A percentile compares a stretch with the other conserved stretches of the same genome.
Conservation (phyloP, 2,797 vertebrate genomes). For the Rhinophrynus dorsalis region DNA sequence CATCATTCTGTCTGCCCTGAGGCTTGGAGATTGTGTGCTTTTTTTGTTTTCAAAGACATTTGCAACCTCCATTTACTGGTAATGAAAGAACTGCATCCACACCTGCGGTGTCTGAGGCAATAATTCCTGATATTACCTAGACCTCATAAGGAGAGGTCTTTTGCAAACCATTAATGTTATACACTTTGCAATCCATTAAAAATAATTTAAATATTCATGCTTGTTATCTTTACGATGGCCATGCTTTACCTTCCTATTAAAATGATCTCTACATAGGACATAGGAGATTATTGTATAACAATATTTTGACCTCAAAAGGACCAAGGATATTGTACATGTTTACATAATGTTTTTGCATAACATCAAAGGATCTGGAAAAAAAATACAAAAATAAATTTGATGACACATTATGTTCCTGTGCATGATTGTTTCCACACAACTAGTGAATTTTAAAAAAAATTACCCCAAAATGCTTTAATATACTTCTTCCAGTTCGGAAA, state of each 20-base stretch:
- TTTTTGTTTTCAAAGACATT: conserved; percentile 70
- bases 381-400: too few relatives aligned
- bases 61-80: conserved; percentile 67
- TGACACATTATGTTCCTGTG: too few relatives aligned
- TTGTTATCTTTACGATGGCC: conserved; percentile 55
- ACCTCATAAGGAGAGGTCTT: conserved; percentile 71
- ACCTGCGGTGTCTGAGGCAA: conserved; percentile 73
- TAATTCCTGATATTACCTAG: conserved; percentile 77
- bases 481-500: too few relatives aligned
- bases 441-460: too few relatives aligned
- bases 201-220: conserved; percentile 62
- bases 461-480: too few relatives aligned
- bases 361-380: too few relatives aligned
- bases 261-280: too few relatives aligned
- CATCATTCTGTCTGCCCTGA: conserved; percentile 70
- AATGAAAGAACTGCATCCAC: conserved; percentile 71
- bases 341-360: too few relatives aligned
- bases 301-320: too few relatives aligned
- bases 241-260: background rate
- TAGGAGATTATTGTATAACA: too few relatives aligned
- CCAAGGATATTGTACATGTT: too few relatives aligned
- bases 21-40: conserved; percentile 64
- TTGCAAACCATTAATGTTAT: conserved; percentile 67
- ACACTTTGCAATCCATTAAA: conserved; percentile 62
- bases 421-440: too few relatives aligned